Conservation (phyloP, 2,797 vertebrate genomes). For the Coranthus polyacanthus region DNA sequence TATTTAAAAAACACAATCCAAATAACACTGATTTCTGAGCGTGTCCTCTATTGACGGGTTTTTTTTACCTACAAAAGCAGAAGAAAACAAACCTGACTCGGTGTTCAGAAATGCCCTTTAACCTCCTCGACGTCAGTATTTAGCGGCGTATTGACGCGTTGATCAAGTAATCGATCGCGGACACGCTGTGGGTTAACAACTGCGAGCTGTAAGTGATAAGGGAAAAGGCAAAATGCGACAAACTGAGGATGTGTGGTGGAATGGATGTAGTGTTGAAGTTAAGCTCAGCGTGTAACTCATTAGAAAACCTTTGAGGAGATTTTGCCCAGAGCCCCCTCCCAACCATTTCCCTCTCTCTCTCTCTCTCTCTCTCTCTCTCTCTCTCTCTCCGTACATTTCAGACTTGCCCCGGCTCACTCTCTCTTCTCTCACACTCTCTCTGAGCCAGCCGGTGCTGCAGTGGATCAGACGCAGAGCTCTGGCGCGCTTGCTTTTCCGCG, state of each 20-base stretch:
- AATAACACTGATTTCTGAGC: no score
- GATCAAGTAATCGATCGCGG: conserved; percentile 30
- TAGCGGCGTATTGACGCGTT: not conserved
- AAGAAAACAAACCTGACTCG: no score
- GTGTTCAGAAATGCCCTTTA: no score
- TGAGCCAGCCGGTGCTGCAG: conserved; percentile 73
- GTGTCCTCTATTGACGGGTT: no score
- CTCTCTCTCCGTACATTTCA: conserved; percentile 16
- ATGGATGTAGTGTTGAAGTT: conserved; percentile 45
- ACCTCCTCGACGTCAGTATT: no score
- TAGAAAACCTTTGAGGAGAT: conserved; percentile 56
- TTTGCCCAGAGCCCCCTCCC: conserved; percentile 38
- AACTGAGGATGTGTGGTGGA: conserved; percentile 23
- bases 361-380: not conserved
- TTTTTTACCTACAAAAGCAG: no score
- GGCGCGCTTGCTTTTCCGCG: conserved; percentile 52
- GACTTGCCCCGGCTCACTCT: conserved; percentile 4
- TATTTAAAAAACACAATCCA: no score
- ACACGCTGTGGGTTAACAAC: not conserved
- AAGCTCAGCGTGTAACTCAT: conserved; percentile 53
- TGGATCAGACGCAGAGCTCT: conserved; percentile 76
- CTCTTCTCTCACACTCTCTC: conserved; percentile 29
- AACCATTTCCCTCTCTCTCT: conserved; percentile 14
- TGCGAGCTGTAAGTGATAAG: not conserved
- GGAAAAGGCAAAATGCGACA: conserved; percentile 2